A percentile compares a stretch with the other conserved stretches of the same genome.
Evolutionary conservation across 2,797 vertebrate species (phyloP).

Genomic region (Hypotaenidia okinawae): DNA sequence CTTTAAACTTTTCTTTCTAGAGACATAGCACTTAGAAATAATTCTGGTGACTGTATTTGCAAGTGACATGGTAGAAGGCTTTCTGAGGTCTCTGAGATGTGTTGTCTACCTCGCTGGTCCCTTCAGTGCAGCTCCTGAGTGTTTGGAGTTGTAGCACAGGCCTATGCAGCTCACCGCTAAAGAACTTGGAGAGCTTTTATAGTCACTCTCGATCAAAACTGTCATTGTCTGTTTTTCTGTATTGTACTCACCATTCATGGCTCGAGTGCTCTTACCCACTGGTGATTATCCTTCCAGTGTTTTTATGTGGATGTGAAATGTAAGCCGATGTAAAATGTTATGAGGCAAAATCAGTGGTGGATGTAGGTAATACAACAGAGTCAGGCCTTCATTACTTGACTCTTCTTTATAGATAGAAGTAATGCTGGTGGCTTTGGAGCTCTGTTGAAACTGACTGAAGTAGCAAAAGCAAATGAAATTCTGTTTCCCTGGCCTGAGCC

Average conservation of each 20-base stretch:
- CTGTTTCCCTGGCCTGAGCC: not conserved
- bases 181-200: not conserved
- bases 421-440: not conserved
- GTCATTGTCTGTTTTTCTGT: not conserved
- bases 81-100: not conserved
- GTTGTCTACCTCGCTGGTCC: rapidly evolving
- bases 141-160: not conserved
- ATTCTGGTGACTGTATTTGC: not conserved
- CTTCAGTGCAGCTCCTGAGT: not conserved
- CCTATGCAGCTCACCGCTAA: not conserved
- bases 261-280: not conserved
- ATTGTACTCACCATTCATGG: not conserved
- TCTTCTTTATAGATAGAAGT: not conserved
- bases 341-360: not conserved
- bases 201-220: not conserved
- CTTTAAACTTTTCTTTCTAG: not conserved
- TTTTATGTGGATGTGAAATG: not conserved
- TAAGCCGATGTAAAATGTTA: not conserved
- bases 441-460: not conserved
- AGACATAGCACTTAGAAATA: not conserved
- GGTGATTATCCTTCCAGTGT: not conserved
- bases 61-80: not conserved
- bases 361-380: not conserved
- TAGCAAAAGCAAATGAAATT: not conserved
- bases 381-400: not conserved